Evolutionary conservation across 2,113 vertebrate species (phyloP), one percentile per base, ranked within the genome.

Genomic region (Deroptyus accipitrinus): DNA sequence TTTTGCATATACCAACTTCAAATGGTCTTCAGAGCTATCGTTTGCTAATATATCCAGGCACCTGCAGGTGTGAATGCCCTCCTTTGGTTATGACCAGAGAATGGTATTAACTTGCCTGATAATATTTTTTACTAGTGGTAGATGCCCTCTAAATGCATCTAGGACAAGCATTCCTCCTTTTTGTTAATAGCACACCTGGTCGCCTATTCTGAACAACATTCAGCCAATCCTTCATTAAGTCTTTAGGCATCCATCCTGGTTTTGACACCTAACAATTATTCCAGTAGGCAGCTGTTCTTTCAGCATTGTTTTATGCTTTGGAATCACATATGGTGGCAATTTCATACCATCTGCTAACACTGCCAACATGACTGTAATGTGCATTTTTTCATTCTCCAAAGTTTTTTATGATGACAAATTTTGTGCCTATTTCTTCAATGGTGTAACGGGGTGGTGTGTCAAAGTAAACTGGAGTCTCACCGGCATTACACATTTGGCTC

Each of bases 221-320:
- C 74, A 87, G 48, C 70, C 95, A 94, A 87, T 95, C 62, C 62
- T 91, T 96, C 91, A 95, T 92, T 94, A 94, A 91, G 35, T 82
- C 89, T 89, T 83, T 73, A 95, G 89, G 61, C 84, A 94, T 96
- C 89, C 86, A 89, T 96, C 84, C 91, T 94, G 41, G 33, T 87
- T 95, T 82, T 92, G 96, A 92, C 93, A 96, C 78, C 89, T 74
- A 95, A 83, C 93, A 89, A 95, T 96, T 95, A 94, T 94, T 97
- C 84, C 87, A 69, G 89, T 25, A 85, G 93, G 95, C 96, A 97
- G 87, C 93, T 97, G 95, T 92, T 97, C 74, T 91, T 95, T 95
- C 35, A 0, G 73, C 94, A 66, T 84, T 92, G 81, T 94, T 95
- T 92, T 95, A 90, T 0, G 19, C 70, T 80, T 85, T 1, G 6